Conservation (phyloP, 2,888 invertebrate species). For the Lapara coniferarum region DNA sequence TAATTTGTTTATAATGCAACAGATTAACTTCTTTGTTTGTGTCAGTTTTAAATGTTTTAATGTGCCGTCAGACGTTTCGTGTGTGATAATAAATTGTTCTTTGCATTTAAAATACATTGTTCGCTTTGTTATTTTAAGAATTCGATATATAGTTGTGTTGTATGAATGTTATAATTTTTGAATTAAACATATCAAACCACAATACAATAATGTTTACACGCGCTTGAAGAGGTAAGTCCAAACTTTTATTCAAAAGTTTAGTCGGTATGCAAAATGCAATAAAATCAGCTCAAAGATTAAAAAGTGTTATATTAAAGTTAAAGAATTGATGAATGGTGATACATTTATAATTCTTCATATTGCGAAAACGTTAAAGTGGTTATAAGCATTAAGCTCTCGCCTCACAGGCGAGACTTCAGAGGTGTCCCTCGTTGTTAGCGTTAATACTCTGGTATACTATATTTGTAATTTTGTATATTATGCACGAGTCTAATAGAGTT, state of each 20-base stretch:
- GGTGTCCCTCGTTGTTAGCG: no score
- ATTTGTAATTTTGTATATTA: no score
- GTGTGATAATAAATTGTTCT: neutral
- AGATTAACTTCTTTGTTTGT: constrained; percentile 23
- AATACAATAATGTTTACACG: constrained; percentile 10
- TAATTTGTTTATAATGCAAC: constrained; percentile 13
- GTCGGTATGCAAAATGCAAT: neutral
- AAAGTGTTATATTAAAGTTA: neutral
- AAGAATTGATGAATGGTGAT: neutral
- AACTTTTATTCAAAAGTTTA: constrained; percentile 27
- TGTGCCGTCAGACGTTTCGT: constrained; percentile 16
- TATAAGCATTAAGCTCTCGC: neutral
- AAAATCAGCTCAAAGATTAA: neutral
- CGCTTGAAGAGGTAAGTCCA: constrained; percentile 26
- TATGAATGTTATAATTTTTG: neutral
- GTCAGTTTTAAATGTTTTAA: constrained; percentile 13
- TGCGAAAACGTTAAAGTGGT: neutral
- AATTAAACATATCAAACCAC: neutral
- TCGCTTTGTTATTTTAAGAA: constrained; percentile 1
- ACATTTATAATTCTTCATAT: neutral
- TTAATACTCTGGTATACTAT: no score
- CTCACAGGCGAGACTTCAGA: no score
- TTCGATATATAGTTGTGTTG: neutral
- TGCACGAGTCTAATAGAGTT: no score
- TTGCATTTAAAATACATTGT: constrained; percentile 14